phyloP scores from a whole-genome alignment of 2,797 vertebrate genomes.

The Aratinga solstitialis region DNA sequence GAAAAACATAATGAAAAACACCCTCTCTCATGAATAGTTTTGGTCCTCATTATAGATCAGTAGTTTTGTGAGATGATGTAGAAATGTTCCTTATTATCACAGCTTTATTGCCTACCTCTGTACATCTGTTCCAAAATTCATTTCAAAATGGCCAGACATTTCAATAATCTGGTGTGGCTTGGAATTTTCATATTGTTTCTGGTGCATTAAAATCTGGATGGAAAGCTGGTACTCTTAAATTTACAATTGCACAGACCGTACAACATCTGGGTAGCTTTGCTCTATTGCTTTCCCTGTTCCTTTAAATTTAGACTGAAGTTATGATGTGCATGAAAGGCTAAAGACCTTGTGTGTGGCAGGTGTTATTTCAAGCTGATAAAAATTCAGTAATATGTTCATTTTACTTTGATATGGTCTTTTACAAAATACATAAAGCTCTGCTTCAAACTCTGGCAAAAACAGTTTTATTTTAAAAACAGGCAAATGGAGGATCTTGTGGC shows the following conservation, averaged over 20 bases:
- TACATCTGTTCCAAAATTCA: slow-evolving; percentile 82
- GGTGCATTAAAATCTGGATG: slow-evolving; percentile 76
- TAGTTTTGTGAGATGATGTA: slow-evolving; percentile 78
- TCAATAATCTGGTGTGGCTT: slow-evolving; percentile 77
- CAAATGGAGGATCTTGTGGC: not conserved
- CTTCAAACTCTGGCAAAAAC: slow-evolving; percentile 17
- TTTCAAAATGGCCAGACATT: slow-evolving; percentile 78
- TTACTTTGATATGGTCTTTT: slow-evolving; percentile 59
- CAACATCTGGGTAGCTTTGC: slow-evolving; percentile 90
- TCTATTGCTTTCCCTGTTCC: slow-evolving; percentile 84
- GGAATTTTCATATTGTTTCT: slow-evolving; percentile 81
- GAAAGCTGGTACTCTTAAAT: slow-evolving; percentile 81
- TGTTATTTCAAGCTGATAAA: slow-evolving; percentile 79
- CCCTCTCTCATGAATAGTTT: slow-evolving; percentile 46
- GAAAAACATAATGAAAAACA: slow-evolving; percentile 65
- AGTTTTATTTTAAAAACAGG: not conserved
- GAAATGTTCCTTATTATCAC: slow-evolving; percentile 82
- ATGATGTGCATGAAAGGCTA: slow-evolving; percentile 87
- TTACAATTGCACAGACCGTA: slow-evolving; percentile 84
- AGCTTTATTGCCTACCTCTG: slow-evolving; percentile 79
- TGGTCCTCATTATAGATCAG: slow-evolving; percentile 75
- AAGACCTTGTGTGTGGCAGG: slow-evolving; percentile 77
- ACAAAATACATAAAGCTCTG: slow-evolving; percentile 17
- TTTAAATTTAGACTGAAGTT: slow-evolving; percentile 86
- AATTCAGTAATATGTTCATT: slow-evolving; percentile 69